Conservation (phyloP, 1,140 invertebrate species). For the Parapsyche elsis region DNA sequence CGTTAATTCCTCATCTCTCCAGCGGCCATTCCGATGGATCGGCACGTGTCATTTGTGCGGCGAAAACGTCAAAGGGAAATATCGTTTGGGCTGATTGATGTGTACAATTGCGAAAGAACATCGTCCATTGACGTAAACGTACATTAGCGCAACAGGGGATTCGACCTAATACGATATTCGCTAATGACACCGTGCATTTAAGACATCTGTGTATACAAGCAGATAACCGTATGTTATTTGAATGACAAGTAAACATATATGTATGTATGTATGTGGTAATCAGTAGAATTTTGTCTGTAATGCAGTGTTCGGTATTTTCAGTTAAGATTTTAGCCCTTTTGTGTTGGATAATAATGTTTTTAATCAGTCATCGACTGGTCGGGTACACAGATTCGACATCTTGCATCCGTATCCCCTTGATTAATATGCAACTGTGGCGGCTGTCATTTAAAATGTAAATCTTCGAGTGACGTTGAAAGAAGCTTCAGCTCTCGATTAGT, state of each 20-base stretch:
- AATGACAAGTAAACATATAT: too few species aligned
- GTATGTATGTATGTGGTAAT: too few species aligned
- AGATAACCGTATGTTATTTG: too few species aligned
- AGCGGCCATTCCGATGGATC: neutral
- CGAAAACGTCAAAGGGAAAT: constrained; percentile 21
- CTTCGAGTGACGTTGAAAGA: constrained; percentile 13
- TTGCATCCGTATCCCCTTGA: constrained; percentile 20
- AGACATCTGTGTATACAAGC: too few species aligned
- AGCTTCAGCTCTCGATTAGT: neutral
- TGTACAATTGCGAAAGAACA: constrained; percentile 18
- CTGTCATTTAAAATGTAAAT: constrained; percentile 32
- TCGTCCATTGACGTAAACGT: constrained; percentile 13
- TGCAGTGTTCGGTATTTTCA: too few species aligned
- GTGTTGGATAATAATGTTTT: too few species aligned
- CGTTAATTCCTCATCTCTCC: constrained; percentile 16
- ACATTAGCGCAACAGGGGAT: constrained; percentile 8
- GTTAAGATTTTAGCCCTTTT: too few species aligned
- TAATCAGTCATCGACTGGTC: too few species aligned
- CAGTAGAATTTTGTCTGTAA: too few species aligned
- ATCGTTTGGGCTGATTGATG: constrained; percentile 21
- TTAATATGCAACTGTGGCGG: constrained; percentile 15
- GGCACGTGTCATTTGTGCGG: neutral
- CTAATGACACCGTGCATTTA: constrained; percentile 1
- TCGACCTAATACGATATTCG: constrained; percentile 6
- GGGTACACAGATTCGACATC: neutral